Conservation (phyloP, 2,113 vertebrate genomes). For the Phyllostomus hastatus region DNA sequence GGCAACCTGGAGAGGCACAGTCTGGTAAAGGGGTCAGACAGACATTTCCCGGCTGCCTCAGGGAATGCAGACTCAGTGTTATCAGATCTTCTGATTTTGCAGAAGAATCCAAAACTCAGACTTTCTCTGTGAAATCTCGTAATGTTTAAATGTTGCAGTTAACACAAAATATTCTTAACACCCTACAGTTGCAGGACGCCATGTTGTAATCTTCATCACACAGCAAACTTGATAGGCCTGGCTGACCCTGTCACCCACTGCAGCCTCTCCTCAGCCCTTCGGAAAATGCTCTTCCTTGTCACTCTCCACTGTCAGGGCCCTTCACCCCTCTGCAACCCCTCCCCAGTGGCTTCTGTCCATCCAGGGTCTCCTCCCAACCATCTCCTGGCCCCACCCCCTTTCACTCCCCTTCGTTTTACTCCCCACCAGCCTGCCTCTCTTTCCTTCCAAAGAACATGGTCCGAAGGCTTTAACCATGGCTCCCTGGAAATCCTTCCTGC, state of each 20-base stretch:
- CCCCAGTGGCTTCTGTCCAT: not conserved
- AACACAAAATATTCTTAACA: not conserved
- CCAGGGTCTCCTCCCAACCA: not conserved
- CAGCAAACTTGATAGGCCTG: not conserved
- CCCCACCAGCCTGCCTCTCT: not conserved
- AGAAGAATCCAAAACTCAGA: not conserved
- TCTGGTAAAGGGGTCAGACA: not conserved
- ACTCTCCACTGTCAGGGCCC: not conserved
- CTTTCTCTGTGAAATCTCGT: not conserved
- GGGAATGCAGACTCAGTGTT: not conserved
- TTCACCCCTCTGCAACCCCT: not conserved
- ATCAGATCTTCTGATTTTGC: not conserved
- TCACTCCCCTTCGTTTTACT: not conserved
- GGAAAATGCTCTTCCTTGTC: not conserved
- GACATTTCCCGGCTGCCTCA: not conserved
- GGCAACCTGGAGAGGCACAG: not conserved
- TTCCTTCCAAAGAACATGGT: not conserved
- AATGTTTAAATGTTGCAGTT: not conserved
- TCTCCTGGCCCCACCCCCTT: not conserved
- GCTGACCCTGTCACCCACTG: not conserved
- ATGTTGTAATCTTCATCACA: not conserved
- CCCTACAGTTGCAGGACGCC: not conserved
- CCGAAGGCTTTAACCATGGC: not conserved
- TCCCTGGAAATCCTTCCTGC: slow-evolving; percentile 31
- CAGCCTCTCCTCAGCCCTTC: too few species aligned